Base-by-base conservation (phyloP, 2,113 vertebrate genomes). In the Emydura subglobosa region DNA sequence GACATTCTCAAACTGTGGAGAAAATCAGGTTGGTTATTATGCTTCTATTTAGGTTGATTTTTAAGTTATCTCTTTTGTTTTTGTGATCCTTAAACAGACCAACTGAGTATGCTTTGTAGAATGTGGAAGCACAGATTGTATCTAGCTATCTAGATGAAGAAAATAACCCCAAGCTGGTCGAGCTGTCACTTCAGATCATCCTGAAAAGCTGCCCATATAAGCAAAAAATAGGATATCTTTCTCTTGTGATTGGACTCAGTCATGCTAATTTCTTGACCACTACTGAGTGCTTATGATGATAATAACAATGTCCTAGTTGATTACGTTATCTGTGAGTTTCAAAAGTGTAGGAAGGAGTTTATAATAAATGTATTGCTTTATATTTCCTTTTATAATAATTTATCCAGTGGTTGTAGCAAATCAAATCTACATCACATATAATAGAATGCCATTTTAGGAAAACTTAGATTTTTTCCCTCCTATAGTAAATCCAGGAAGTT, bases 351-450 rank as follows among this genome's bases (percentile, higher is more conserved):
- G 79, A 89, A 76, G 61, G 72, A 89, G 55, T 61, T 81, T 92
- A 92, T 39, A 22, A 87, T 93, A 96, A 94, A 92, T 95, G 91
- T 86, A 95, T 94, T 55, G 91, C 34, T 86, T 86, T 42, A 76
- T 84, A 68, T 87, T 87, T 91, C 72, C 83, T 94, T 87, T 68
- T 34, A 92, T 78, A 78, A 27, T 78, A 13, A 47, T 47, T 78
- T 78, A 42, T 78, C 27, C 39, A 29, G 42, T 47, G 25, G 42
- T 6, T 44, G 25, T 12, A 78, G 24, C 42, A 78, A 47, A 47
- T 47, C 42, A 47, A 78, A 78, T 78, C 16, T 78, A 10, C 47
- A 22, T 27, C 74, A 47, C 25, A 44, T 83, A 90, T 85, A 89
- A n/a, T 39, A 22, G 65, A 72, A 39, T 39, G 17, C 65, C 65